Conservation (phyloP, 2,888 invertebrate genomes). For the Amorpha juglandis region DNA sequence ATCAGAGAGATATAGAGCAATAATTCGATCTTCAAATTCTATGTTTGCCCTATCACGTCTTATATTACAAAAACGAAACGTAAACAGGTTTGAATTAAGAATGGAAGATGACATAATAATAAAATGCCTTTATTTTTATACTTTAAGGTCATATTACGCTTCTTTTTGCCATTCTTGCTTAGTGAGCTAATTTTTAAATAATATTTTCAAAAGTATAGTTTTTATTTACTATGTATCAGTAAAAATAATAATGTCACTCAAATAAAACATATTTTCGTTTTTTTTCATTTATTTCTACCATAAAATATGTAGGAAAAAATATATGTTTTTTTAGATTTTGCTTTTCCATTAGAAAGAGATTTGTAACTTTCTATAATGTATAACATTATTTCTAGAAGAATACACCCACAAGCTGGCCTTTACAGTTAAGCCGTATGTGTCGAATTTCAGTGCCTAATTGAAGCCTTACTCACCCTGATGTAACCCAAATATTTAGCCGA, state of each 20-base stretch:
- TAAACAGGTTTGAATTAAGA: constrained; percentile 34
- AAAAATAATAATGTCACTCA: too few relatives aligned
- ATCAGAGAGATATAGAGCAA: background rate
- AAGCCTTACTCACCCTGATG: constrained; percentile 26
- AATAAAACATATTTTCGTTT: too few relatives aligned
- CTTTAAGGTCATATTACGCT: background rate
- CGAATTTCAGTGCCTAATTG: background rate
- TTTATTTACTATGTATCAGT: too few relatives aligned
- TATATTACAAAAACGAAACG: background rate
- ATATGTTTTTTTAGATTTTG: too few relatives aligned
- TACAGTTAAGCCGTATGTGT: background rate
- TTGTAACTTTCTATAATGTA: too few relatives aligned
- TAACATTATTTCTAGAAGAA: too few relatives aligned
- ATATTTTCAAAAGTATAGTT: too few relatives aligned
- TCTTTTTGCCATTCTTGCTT: background rate
- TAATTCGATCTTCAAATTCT: background rate
- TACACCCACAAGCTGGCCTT: background rate
- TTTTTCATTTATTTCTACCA: too few relatives aligned
- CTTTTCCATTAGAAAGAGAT: too few relatives aligned
- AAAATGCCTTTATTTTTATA: constrained; percentile 33
- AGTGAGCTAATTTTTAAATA: too few relatives aligned
- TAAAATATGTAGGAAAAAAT: too few relatives aligned
- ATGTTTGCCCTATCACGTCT: constrained; percentile 3
- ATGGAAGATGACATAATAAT: constrained; percentile 41
- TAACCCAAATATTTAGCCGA: constrained; percentile 34